Base-by-base conservation (phyloP, 1,140 invertebrate genomes). In the Anthonomus grandis region DNA sequence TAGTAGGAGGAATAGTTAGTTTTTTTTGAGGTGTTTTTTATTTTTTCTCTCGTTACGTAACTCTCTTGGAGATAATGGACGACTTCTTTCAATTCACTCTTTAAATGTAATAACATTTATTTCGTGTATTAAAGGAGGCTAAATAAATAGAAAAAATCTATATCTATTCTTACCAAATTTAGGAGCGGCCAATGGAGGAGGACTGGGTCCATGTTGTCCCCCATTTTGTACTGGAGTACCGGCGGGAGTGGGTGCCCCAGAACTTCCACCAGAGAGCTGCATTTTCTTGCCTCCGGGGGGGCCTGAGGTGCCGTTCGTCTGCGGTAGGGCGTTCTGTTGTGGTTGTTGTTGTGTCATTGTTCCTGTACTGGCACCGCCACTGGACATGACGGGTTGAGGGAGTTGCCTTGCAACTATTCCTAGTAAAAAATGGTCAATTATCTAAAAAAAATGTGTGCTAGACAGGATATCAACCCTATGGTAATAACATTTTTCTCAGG, bases 161-260 rank as follows among this genome's bases (percentile, higher is more conserved):
- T n/a, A n/a, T n/a, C n/a, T n/a, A n/a, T 15, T 21, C 46, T 58
- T 51, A 68, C 66, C 66, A 59, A 67, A 68, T 53, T 68, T 68
- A 1, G 66, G 66, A 23, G 66, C 66, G 12, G 59, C 57, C 17
- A 64, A 62, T 27, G 66, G 66, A 4, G 59, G 52, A 31, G 46
- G 36, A 13, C 39, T 50, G 17, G 34, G 27, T 15, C 39, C 36
- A n/a, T 39, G 54, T 18, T 17, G 13, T 18, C 55, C 39, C 10
- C 57, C 57, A 36, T 59, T 59, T n/a, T 53, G 54, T 21, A 66
- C 55, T 21, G 67, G 67, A 23, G 67, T 69, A 39, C 61, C 63
- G 13, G 67, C 65, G 9, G 67, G 67, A 9, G 67, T 69, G 22
- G 63, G 66, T 18, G 54, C 67, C 24, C 59, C 57, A 2, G 67